These are phyloP conservation scores for Micronycteris hirsuta DNA, from an alignment of 2,113 vertebrate genomes.

Conservation along the genomic window DNA sequence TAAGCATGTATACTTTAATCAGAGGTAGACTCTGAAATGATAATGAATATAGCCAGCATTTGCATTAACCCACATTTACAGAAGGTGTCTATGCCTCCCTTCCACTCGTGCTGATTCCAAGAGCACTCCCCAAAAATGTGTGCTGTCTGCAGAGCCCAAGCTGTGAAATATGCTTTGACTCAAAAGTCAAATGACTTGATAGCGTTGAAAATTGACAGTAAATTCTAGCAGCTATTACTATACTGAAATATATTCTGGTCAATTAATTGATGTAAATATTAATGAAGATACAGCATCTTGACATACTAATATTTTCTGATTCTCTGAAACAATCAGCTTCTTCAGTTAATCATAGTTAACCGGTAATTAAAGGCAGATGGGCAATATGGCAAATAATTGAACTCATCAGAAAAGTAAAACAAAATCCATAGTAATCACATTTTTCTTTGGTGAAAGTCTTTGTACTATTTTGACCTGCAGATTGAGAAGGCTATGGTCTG, in stretches of 20 bases:
- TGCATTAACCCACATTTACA: neutral
- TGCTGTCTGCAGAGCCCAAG: neutral
- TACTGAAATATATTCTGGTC: constrained; percentile 48
- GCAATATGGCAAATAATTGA: constrained; percentile 43
- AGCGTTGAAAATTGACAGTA: constrained; percentile 11
- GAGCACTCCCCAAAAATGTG: neutral
- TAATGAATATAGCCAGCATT: neutral
- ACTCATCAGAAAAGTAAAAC: constrained; percentile 56
- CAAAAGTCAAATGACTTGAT: neutral
- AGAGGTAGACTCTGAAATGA: constrained; percentile 7
- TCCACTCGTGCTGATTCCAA: neutral
- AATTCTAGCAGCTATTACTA: constrained; percentile 36
- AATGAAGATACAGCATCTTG: constrained; percentile 67
- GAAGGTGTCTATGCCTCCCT: neutral
- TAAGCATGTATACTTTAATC: neutral
- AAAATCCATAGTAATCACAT: constrained; percentile 37
- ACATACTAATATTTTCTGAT: constrained; percentile 67
- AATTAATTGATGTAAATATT: constrained; percentile 63
- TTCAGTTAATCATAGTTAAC: constrained; percentile 18
- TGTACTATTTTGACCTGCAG: constrained; percentile 61
- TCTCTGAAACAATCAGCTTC: constrained; percentile 58
- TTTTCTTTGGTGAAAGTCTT: constrained; percentile 49
- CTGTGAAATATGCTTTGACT: neutral
- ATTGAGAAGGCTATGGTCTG: constrained; percentile 62
- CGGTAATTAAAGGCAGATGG: constrained; percentile 32